Evolutionary conservation across 1,140 invertebrate genomes (phyloP).

Genomic region (Aphis gossypii): DNA sequence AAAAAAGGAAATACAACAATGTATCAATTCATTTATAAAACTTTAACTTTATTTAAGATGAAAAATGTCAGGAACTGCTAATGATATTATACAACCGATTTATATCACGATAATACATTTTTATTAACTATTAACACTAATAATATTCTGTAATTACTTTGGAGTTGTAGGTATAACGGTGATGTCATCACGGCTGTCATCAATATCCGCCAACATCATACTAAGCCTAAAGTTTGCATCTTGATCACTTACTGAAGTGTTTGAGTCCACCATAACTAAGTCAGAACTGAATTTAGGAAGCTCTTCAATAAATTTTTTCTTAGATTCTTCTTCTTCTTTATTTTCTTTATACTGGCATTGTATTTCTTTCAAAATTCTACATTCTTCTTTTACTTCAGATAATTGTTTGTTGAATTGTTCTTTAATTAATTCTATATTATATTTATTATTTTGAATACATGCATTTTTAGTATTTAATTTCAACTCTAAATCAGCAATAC

Average conservation of each 20-base stretch:
- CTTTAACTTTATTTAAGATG: neutral
- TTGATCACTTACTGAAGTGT: conserved; percentile 26
- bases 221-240: conserved; percentile 23
- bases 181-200: neutral
- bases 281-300: conserved; percentile 37
- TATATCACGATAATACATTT: neutral
- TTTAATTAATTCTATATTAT: conserved; percentile 66
- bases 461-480: conserved; percentile 66
- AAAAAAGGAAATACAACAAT: neutral
- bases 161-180: neutral
- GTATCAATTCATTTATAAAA: neutral
- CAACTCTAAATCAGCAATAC: conserved; percentile 67
- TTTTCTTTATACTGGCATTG: conserved; percentile 8
- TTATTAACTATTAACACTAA: neutral
- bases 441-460: conserved; percentile 65
- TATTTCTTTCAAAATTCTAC: conserved; percentile 34
- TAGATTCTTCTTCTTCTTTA: conserved; percentile 35
- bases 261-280: neutral
- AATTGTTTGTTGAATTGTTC: conserved; percentile 68
- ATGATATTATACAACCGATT: neutral
- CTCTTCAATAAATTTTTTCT: neutral
- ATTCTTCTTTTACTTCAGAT: conserved; percentile 63
- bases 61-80: neutral
- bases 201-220: conserved; percentile 39
- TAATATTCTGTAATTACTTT: conserved; percentile 27